Conservation (phyloP, 2,888 invertebrate genomes). For the Amblyjoppa fuscipennis region DNA sequence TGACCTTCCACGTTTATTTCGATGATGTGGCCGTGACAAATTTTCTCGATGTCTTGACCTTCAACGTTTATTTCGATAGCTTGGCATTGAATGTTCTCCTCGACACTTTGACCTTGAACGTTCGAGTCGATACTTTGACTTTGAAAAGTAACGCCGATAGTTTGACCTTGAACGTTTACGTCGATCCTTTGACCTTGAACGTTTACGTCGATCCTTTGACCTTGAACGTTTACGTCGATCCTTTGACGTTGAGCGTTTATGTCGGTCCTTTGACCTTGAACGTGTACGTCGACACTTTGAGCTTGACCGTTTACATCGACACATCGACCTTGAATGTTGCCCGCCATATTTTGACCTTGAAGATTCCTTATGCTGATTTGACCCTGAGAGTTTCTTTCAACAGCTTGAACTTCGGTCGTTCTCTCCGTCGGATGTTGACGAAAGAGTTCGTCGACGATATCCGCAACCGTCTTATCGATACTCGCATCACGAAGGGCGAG, state of each 20-base stretch:
- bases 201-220: neutral
- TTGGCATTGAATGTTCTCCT: neutral
- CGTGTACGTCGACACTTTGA: neutral
- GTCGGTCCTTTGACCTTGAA: neutral
- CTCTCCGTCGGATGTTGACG: neutral
- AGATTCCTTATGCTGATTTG: no score
- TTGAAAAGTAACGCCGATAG: neutral
- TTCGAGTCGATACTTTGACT: neutral
- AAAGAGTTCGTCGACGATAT: no score
- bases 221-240: neutral
- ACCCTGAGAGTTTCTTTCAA: neutral
- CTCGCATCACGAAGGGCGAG: neutral
- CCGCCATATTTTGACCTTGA: neutral
- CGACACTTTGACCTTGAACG: neutral
- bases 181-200: neutral
- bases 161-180: neutral
- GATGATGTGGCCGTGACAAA: neutral
- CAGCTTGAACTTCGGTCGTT: neutral
- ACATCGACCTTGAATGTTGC: neutral
- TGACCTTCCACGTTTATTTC: neutral
- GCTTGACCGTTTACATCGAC: neutral
- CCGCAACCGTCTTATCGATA: neutral
- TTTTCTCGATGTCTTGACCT: neutral
- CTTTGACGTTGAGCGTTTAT: neutral
- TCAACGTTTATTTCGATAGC: neutral